Evolutionary conservation across 30 jellyfish, hydroid and myxozoan genomes (phyloP).

Genomic region (Mastigias papua): DNA sequence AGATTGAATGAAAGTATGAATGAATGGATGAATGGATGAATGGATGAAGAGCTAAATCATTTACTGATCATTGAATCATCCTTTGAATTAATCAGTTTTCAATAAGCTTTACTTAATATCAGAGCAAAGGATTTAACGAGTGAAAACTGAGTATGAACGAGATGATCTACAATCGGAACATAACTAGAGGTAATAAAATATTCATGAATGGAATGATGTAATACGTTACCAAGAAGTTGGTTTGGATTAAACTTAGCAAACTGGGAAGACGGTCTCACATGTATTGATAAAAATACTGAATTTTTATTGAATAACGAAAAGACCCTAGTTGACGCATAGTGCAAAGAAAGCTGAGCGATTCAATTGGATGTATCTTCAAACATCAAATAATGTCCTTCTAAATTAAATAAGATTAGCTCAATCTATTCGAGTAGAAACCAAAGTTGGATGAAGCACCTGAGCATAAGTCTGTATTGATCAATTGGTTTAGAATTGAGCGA

Average conservation of each 20-base stretch:
- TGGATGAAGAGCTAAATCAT: neutral
- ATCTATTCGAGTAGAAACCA: neutral
- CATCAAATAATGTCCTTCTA: neutral
- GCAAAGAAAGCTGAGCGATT: neutral
- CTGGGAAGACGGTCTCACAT: neutral
- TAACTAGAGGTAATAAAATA: neutral
- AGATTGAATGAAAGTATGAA: neutral
- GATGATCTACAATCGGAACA: neutral
- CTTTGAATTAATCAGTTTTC: neutral
- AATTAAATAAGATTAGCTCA: neutral
- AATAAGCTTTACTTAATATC: no score
- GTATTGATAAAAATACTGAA: neutral
- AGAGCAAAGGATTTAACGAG: neutral
- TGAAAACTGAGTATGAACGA: neutral
- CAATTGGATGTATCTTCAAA: constrained; percentile 5
- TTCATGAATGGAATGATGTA: neutral
- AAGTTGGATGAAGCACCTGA: constrained; percentile 3
- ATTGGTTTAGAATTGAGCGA: constrained; percentile 1
- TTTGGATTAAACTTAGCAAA: neutral
- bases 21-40: neutral
- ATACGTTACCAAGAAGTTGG: neutral
- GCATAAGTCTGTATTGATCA: neutral
- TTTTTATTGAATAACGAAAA: neutral
- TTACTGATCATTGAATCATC: neutral
- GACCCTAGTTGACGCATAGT: neutral